These are phyloP conservation scores for Drosophila sturtevanti DNA, from an alignment of 1,140 invertebrate genomes.

Conservation along the genomic window DNA sequence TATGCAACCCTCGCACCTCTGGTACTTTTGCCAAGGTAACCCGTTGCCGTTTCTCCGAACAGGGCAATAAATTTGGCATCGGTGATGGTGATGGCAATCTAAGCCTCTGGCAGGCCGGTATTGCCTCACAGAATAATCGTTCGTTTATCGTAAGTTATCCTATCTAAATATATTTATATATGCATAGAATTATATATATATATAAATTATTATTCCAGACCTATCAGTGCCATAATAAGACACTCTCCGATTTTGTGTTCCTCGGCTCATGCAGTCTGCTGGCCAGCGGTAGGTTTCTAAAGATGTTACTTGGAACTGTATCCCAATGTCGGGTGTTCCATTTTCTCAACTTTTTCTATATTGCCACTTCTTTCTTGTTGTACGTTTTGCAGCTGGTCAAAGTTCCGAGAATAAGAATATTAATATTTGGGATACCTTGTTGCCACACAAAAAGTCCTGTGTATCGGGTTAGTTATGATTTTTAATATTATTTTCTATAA, in stretches of 20 bases:
- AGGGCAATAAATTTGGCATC: conserved; percentile 99
- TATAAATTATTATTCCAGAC: conserved; percentile 87
- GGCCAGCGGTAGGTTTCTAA: conserved; percentile 88
- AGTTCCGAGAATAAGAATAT: conserved; percentile 98
- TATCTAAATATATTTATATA: too few species aligned
- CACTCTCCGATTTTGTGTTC: conserved; percentile 98
- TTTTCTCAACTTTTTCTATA: not conserved
- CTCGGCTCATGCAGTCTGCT: conserved; percentile 98
- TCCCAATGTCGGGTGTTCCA: too few species aligned
- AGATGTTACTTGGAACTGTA: too few species aligned
- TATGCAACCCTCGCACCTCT: conserved; percentile 93
- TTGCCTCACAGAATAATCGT: conserved; percentile 90
- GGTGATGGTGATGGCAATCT: conserved; percentile 95
- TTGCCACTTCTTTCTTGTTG: not conserved
- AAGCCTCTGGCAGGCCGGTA: conserved; percentile 96
- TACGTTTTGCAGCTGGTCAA: conserved; percentile 90
- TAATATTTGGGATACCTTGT: conserved; percentile 98
- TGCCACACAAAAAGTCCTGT: conserved; percentile 96
- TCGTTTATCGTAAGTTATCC: conserved; percentile 96
- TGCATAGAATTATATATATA: not conserved
- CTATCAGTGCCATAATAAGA: conserved; percentile 98
- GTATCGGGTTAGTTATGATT: conserved; percentile 89
- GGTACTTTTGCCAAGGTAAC: conserved; percentile 97
- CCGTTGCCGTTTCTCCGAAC: conserved; percentile 95
- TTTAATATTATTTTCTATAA: too few species aligned